phyloP scores from a whole-genome alignment of 2,888 invertebrate species.

The Cephonodes hylas region DNA sequence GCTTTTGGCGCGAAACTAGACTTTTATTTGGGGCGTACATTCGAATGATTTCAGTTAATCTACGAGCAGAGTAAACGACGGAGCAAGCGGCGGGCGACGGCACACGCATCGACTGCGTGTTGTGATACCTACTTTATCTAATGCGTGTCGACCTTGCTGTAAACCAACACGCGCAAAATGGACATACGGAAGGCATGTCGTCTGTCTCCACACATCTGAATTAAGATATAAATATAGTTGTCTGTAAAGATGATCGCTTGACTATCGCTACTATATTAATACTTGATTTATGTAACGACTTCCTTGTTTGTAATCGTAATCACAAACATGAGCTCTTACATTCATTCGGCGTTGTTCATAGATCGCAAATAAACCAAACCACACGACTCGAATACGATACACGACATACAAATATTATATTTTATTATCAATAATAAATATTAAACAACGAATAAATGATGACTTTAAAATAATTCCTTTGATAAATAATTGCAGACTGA shows the following conservation, averaged over 20 bases:
- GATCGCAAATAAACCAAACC: too few species aligned
- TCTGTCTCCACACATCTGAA: conserved; percentile 25
- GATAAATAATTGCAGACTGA: too few species aligned
- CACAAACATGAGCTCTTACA: not conserved
- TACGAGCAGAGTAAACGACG: conserved; percentile 18
- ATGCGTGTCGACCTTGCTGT: conserved; percentile 53
- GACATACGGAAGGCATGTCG: conserved; percentile 50
- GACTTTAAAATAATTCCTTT: too few species aligned
- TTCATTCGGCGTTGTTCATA: too few species aligned
- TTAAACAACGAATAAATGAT: too few species aligned
- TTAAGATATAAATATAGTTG: conserved; percentile 1
- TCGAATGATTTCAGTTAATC: conserved; percentile 36
- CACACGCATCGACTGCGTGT: conserved; percentile 47
- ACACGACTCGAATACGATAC: too few species aligned
- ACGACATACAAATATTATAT: not conserved
- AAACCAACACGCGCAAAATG: conserved; percentile 46
- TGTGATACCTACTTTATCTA: conserved; percentile 39
- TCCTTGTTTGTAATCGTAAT: not conserved
- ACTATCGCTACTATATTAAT: not conserved
- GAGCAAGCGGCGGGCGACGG: not conserved
- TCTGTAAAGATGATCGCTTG: conserved; percentile 3
- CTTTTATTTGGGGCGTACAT: conserved; percentile 34
- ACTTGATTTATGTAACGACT: not conserved
- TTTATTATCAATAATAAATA: too few species aligned
- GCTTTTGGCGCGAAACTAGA: conserved; percentile 25